phyloP scores from a whole-genome alignment of 2,888 invertebrate genomes.

The Euzetes globulus region DNA sequence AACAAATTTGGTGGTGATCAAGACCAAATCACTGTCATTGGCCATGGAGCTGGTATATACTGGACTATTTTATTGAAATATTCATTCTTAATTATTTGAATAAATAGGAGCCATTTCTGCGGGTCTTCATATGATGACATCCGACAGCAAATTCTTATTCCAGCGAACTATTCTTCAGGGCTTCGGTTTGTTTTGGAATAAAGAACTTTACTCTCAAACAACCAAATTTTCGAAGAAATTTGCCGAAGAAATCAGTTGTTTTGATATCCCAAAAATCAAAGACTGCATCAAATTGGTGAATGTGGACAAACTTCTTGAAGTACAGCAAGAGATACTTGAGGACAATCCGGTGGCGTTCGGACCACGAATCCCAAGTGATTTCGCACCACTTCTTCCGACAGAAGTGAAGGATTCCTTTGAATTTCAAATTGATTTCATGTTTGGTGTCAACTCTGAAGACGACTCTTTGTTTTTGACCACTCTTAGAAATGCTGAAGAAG shows the following conservation, averaged over 20 bases:
- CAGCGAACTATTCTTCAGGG: conserved; percentile 24
- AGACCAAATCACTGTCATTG: conserved; percentile 25
- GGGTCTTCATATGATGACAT: conserved; percentile 23
- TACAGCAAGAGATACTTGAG: conserved; percentile 9
- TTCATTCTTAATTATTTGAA: neutral
- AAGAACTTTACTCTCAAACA: conserved; percentile 7
- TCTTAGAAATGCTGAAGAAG: neutral
- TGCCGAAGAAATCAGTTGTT: neutral
- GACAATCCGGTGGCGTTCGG: conserved; percentile 24
- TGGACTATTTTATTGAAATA: too few relatives aligned
- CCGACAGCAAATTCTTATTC: conserved; percentile 14
- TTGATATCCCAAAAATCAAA: neutral
- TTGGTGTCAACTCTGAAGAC: conserved; percentile 18
- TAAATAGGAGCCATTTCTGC: neutral
- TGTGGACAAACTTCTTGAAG: conserved; percentile 18
- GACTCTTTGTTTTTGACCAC: conserved; percentile 23
- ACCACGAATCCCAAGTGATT: conserved; percentile 8
- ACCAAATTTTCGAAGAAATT: conserved; percentile 6
- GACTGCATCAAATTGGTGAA: neutral
- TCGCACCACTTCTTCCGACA: neutral
- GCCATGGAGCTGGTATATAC: neutral
- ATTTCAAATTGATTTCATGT: conserved; percentile 28
- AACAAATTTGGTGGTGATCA: conserved; percentile 25
- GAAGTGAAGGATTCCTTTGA: neutral
- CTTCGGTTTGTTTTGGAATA: neutral